Evolutionary conservation across 2,797 vertebrate species (phyloP), one percentile per base, ranked within the genome.

Genomic region (Eleutherodactylus coqui): DNA sequence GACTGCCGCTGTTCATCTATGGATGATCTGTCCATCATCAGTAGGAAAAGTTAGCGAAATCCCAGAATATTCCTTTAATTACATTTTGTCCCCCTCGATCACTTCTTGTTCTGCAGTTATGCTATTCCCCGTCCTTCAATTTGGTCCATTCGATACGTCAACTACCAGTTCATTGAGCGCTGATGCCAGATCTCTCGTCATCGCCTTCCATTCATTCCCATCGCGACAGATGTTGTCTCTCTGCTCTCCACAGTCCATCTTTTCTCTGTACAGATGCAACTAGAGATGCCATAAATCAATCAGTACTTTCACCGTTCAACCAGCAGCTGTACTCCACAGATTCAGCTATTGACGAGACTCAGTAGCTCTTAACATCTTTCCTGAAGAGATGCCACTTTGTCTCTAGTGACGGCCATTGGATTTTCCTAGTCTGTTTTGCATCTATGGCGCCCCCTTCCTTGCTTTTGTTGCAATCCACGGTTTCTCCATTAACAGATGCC

Each of bases 321-420:
- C 84, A 92, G 85, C 92, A 93, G 91, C 90, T 92, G 92, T 92
- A 89, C 87, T 88, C 88, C 88, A 88, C 89, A 90, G 90, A 90
- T 83, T 90, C 88, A 62, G 85, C 88, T 85, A 87, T 60, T 89
- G 89, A 89, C 88, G 83, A 87, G 81, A 79, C 13, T 70, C 41
- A 84, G 88, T 86, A 89, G 88, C 84, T 90, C 89, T 58, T 47
- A 67, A 87, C 85, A 75, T 82, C 87, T 89, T 70, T 90, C 21
- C 88, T 29, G 85, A 92, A 80, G 80, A 89, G 88, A 80, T 88
- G 87, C 89, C 91, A 89, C 75, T 91, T 62, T 89, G 76, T 70
- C 7, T 78, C 32, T 6, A 79, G 89, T 88, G 89, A 91, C 87
- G 87, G 87, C 89, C 88, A 67, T 85, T 84, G 90, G 88, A 89